phyloP scores from a whole-genome alignment of 2,113 vertebrate species.

The Phaethornis superciliosus region DNA sequence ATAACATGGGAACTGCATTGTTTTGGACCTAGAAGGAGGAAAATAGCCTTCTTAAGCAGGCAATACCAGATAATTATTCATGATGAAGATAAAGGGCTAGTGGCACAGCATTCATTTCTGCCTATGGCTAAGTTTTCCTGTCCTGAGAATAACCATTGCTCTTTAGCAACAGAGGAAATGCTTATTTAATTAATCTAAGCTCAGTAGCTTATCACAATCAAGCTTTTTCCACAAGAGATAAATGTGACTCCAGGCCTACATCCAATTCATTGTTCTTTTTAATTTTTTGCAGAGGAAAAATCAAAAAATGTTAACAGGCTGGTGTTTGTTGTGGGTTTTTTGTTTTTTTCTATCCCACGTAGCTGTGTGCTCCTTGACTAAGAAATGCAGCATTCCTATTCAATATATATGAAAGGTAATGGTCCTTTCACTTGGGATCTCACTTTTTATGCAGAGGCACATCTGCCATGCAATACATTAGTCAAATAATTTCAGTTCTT shows the following conservation, averaged over 20 bases:
- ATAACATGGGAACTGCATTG: not conserved
- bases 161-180: not conserved
- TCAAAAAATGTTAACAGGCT: too few species aligned
- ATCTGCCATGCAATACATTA: not conserved
- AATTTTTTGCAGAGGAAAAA: not conserved
- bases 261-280: not conserved
- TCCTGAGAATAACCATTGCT: not conserved
- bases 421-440: not conserved
- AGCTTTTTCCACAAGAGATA: not conserved
- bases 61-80: not conserved
- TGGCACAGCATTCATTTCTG: not conserved
- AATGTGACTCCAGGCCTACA: not conserved
- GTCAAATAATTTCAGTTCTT: not conserved
- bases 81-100: not conserved
- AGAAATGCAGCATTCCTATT: not conserved
- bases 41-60: not conserved
- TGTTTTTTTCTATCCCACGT: too few species aligned
- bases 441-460: not conserved
- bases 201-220: conserved; percentile 2
- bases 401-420: not conserved
- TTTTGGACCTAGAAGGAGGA: not conserved
- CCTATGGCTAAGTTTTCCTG: not conserved
- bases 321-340: too few species aligned
- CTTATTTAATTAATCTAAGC: not conserved
- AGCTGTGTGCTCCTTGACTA: not conserved